Conservation (phyloP, 2,113 vertebrate species). For the Crocuta crocuta region DNA sequence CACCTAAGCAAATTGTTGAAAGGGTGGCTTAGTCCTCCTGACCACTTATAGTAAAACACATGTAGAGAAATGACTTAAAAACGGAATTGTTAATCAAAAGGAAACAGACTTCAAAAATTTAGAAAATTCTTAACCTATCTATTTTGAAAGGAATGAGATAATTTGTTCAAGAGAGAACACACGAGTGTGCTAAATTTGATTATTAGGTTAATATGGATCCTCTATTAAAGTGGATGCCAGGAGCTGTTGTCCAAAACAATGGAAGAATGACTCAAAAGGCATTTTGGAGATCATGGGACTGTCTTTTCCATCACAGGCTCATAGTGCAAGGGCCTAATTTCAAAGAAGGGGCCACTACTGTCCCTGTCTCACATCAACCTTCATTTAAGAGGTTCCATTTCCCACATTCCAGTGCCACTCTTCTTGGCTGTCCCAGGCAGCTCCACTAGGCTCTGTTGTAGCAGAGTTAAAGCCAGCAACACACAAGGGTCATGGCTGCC, state of each 20-base stretch:
- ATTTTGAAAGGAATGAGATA: background rate
- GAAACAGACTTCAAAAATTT: background rate
- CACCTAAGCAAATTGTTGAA: background rate
- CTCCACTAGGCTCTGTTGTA: background rate
- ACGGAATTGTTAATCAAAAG: background rate
- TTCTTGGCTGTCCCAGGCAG: background rate
- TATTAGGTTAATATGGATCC: background rate
- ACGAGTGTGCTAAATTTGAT: background rate
- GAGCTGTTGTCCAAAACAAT: background rate
- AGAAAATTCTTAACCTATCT: background rate
- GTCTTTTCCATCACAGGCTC: background rate
- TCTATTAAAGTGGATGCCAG: background rate
- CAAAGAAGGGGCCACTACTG: background rate
- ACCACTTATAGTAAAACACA: background rate
- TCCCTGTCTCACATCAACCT: background rate
- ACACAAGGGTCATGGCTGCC: background rate
- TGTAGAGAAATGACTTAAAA: background rate
- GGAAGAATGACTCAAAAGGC: background rate
- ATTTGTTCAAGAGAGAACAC: background rate
- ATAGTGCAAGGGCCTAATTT: background rate
- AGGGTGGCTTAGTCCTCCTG: background rate
- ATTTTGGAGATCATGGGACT: background rate
- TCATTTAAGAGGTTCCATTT: background rate
- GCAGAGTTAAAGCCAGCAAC: background rate
- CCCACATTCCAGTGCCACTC: background rate